These are phyloP conservation scores for Lathronympha strigana DNA, from an alignment of 2,888 invertebrate species.

Conservation along the genomic window DNA sequence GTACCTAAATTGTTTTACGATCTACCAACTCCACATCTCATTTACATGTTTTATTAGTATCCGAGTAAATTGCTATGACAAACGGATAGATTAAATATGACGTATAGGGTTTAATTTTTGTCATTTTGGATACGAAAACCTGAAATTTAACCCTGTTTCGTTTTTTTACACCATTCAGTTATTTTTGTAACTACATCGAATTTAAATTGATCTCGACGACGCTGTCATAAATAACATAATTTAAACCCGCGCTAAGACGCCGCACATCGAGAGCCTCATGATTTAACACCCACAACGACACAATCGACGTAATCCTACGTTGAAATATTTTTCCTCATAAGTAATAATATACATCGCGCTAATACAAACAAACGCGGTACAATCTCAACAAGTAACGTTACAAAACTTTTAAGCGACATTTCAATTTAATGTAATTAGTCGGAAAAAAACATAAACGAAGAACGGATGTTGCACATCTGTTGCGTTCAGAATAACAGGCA, in stretches of 20 bases:
- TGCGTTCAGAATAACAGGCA: slow-evolving; percentile 77
- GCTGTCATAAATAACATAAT: slow-evolving; percentile 59
- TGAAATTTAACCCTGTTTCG: neutral
- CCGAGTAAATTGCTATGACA: no score
- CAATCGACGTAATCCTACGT: slow-evolving; percentile 46
- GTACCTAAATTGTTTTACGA: no score
- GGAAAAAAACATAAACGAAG: slow-evolving; percentile 53
- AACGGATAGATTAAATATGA: no score
- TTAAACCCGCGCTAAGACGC: slow-evolving; percentile 52
- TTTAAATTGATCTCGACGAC: slow-evolving; percentile 50
- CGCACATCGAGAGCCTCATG: slow-evolving; percentile 53
- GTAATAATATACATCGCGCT: neutral
- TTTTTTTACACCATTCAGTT: neutral
- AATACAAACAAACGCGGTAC: neutral
- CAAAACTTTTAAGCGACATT: slow-evolving; percentile 28
- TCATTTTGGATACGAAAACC: no score
- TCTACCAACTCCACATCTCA: no score
- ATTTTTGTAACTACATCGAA: neutral
- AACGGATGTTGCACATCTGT: slow-evolving; percentile 83
- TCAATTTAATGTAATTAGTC: slow-evolving; percentile 46
- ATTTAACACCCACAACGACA: slow-evolving; percentile 59
- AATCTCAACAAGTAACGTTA: slow-evolving; percentile 3
- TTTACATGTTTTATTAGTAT: no score
- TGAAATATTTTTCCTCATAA: slow-evolving; percentile 51
- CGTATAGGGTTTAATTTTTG: no score